Conservation (phyloP, 2,888 invertebrate genomes). For the Platerodrilus igneus region DNA sequence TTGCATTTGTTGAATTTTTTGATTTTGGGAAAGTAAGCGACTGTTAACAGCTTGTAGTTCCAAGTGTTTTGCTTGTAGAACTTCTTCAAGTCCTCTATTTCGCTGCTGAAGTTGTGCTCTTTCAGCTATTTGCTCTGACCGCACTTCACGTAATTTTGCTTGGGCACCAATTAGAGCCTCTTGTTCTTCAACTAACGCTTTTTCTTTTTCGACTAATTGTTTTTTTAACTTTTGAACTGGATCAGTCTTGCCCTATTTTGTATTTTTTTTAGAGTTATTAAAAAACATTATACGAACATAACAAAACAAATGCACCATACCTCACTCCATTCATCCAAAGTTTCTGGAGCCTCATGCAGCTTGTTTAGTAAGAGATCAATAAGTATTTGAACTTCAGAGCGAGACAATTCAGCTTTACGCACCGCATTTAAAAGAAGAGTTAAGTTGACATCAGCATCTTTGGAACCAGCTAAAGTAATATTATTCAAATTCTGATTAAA, state of each 20-base stretch:
- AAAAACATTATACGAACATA: no score
- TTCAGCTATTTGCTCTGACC: slow-evolving; percentile 65
- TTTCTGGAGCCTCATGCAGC: slow-evolving; percentile 70
- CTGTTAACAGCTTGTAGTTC: slow-evolving; percentile 61
- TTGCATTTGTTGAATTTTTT: slow-evolving; percentile 61
- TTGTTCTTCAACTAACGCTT: slow-evolving; percentile 67
- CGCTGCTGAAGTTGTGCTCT: slow-evolving; percentile 55
- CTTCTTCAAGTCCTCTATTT: slow-evolving; percentile 57
- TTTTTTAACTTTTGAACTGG: slow-evolving; percentile 82
- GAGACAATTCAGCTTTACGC: slow-evolving; percentile 75
- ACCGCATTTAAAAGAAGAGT: slow-evolving; percentile 63
- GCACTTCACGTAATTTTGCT: slow-evolving; percentile 73
- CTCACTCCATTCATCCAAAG: slow-evolving; percentile 82
- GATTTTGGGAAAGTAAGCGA: slow-evolving; percentile 53
- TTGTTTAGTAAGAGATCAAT: slow-evolving; percentile 87
- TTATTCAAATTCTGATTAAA: slow-evolving; percentile 1
- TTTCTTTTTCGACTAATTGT: slow-evolving; percentile 83
- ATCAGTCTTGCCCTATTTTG: slow-evolving; percentile 74
- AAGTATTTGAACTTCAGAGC: slow-evolving; percentile 82
- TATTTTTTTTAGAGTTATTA: neutral
- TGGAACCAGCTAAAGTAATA: slow-evolving; percentile 55
- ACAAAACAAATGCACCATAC: slow-evolving; percentile 41
- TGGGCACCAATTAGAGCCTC: slow-evolving; percentile 72
- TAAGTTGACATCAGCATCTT: slow-evolving; percentile 65
- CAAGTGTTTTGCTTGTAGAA: slow-evolving; percentile 48